Conservation (phyloP, 2,888 invertebrate species). For the Aproaerema taeniolella region DNA sequence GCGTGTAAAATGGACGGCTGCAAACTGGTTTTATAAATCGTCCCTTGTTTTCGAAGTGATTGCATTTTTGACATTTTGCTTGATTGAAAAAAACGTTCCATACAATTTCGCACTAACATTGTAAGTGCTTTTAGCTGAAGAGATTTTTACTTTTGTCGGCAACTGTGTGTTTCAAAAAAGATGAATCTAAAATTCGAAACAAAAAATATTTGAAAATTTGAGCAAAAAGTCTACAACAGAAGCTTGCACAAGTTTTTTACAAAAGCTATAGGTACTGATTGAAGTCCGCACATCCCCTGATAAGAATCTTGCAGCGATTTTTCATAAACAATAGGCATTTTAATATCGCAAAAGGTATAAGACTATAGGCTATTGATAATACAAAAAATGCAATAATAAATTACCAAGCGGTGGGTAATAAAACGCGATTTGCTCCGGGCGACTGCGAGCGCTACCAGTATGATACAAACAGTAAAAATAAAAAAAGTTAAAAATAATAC, state of each 20-base stretch:
- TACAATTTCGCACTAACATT: constrained; percentile 16
- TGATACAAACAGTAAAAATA: constrained; percentile 42
- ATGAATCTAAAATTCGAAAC: too few relatives aligned
- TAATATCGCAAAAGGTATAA: constrained; percentile 68
- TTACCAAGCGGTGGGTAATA: constrained; percentile 70
- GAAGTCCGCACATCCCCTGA: constrained; percentile 39
- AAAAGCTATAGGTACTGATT: constrained; percentile 42
- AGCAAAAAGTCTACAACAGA: too few relatives aligned
- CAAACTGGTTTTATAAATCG: constrained; percentile 33
- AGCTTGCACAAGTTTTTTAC: constrained; percentile 25
- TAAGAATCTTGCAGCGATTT: constrained; percentile 65
- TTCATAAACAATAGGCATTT: constrained; percentile 76
- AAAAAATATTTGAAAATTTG: neutral
- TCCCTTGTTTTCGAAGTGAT: constrained; percentile 24
- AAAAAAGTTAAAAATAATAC: constrained; percentile 59
- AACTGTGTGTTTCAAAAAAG: too few relatives aligned
- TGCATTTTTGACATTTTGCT: constrained; percentile 28
- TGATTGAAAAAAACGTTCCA: constrained; percentile 19
- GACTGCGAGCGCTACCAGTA: constrained; percentile 70
- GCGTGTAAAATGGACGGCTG: constrained; percentile 29
- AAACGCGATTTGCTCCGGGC: constrained; percentile 73
- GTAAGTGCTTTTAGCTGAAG: too few relatives aligned
- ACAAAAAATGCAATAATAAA: constrained; percentile 76
- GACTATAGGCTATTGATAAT: constrained; percentile 72
- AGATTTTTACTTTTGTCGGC: neutral